Conservation (phyloP, 1,140 invertebrate genomes). For the Euglossa dilemma region DNA sequence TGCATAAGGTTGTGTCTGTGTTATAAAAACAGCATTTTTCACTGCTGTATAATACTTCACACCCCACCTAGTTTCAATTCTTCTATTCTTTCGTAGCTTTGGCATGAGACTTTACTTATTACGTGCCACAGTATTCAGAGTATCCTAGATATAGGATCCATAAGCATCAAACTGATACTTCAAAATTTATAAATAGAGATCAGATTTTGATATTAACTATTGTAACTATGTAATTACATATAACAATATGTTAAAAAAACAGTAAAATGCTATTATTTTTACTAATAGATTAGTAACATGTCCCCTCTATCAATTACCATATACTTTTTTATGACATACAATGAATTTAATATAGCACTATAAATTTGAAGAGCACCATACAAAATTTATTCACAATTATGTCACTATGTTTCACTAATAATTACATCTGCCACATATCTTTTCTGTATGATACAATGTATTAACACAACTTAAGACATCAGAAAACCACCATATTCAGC, state of each 20-base stretch:
- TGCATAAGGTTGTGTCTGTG: constrained; percentile 63
- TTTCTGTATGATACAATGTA: constrained; percentile 29
- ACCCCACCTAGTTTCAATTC: constrained; percentile 65
- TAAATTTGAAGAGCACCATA: not conserved
- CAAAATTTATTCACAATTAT: constrained; percentile 13
- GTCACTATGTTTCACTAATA: constrained; percentile 23
- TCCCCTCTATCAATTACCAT: constrained; percentile 10
- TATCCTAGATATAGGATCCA: constrained; percentile 25
- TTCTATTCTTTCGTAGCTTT: constrained; percentile 68
- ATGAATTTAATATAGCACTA: not conserved
- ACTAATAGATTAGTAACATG: not conserved
- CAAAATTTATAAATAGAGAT: constrained; percentile 6
- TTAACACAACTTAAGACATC: constrained; percentile 45
- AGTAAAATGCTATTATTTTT: constrained; percentile 7
- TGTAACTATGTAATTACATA: not conserved
- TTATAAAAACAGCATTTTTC: constrained; percentile 71
- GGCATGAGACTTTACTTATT: constrained; percentile 55
- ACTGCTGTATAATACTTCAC: constrained; percentile 67
- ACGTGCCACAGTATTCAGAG: constrained; percentile 7
- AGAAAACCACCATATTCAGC: constrained; percentile 58
- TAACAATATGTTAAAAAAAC: not conserved
- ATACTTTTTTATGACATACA: constrained; percentile 32
- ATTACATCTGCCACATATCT: constrained; percentile 16
- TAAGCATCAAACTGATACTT: constrained; percentile 6
- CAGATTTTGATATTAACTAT: not conserved